A percentile compares a stretch with the other conserved stretches of the same genome.
Conservation (phyloP, 2,888 invertebrate species). For the Salticus scenicus region DNA sequence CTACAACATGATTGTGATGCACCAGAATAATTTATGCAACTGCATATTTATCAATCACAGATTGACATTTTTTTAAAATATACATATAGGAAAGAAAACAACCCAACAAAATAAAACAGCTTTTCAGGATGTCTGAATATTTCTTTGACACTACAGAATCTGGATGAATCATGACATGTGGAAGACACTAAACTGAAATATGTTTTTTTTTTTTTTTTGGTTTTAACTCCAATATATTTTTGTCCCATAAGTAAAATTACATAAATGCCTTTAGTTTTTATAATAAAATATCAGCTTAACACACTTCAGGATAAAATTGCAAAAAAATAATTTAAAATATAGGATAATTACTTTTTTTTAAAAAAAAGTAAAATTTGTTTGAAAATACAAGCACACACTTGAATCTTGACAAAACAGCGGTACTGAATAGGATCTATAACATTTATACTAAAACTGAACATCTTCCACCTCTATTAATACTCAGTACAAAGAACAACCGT, state of each 20-base stretch:
- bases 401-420: background rate
- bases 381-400: background rate
- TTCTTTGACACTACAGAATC: background rate
- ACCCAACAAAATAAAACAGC: background rate
- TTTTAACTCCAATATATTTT: too few relatives aligned
- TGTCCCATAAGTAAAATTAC: too few relatives aligned
- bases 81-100: constrained; percentile 7
- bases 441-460: constrained; percentile 40
- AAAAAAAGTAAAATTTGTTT: background rate
- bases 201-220: background rate
- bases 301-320: too few relatives aligned
- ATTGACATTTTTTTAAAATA: constrained; percentile 2
- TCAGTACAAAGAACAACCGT: constrained; percentile 33
- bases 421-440: constrained; percentile 25
- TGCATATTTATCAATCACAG: constrained; percentile 13
- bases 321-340: too few relatives aligned
- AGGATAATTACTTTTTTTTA: background rate
- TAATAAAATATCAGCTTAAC: too few relatives aligned
- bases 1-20: constrained; percentile 38
- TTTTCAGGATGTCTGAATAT: background rate
- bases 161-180: background rate
- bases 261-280: too few relatives aligned
- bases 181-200: constrained; percentile 11
- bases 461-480: background rate
- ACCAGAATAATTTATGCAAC: background rate